Evolutionary conservation across 2,888 invertebrate genomes (phyloP).

Genomic region (Ommatoiulus sabulosus): DNA sequence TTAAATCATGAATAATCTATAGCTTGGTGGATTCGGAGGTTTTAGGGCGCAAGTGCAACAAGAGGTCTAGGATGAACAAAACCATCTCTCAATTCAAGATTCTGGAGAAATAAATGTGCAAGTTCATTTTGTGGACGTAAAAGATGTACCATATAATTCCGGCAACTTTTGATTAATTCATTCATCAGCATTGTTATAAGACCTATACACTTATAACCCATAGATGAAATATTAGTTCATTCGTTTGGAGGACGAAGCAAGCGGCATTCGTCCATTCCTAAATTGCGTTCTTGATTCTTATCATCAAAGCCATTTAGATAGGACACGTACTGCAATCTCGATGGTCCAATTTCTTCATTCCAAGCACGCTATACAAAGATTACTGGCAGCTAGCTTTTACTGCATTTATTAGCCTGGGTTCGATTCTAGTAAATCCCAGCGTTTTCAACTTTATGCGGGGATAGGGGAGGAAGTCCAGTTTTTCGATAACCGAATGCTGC

Average conservation of each 20-base stretch:
- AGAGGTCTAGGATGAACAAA: too few species aligned
- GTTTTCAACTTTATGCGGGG: background rate
- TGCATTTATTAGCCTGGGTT: slow-evolving; percentile 9
- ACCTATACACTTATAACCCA: too few species aligned
- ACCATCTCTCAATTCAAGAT: too few species aligned
- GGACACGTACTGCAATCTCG: background rate
- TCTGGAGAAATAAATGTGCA: too few species aligned
- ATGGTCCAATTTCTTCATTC: slow-evolving; percentile 46
- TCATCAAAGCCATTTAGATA: slow-evolving; percentile 37
- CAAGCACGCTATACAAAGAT: slow-evolving; percentile 13
- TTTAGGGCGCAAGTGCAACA: too few species aligned
- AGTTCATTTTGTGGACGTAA: too few species aligned
- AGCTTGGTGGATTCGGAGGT: too few species aligned
- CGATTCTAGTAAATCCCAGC: background rate
- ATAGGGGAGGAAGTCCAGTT: background rate
- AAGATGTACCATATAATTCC: too few species aligned
- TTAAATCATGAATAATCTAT: too few species aligned
- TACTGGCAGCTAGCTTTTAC: slow-evolving; percentile 32
- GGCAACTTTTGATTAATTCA: too few species aligned
- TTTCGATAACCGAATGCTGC: background rate
- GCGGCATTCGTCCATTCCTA: background rate
- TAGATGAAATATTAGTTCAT: background rate
- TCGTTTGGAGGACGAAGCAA: background rate
- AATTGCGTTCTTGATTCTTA: slow-evolving; percentile 17
- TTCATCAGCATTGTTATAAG: too few species aligned